These are phyloP conservation scores for Hypsopygia costalis DNA, from an alignment of 2,888 invertebrate species.

Conservation along the genomic window DNA sequence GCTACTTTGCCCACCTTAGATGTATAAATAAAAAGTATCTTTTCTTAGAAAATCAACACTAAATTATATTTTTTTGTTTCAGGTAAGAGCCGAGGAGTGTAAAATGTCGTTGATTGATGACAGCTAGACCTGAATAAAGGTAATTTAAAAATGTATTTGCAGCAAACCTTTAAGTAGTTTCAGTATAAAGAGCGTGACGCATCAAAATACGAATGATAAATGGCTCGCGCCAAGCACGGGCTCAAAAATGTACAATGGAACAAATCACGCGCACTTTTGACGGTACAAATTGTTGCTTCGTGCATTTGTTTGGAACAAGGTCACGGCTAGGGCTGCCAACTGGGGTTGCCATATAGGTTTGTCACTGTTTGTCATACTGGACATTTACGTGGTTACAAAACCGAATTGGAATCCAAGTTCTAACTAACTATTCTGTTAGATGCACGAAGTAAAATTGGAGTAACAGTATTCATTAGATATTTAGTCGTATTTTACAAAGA, in stretches of 20 bases:
- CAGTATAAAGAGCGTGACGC: slow-evolving; percentile 6
- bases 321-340: slow-evolving; percentile 26
- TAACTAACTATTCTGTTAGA: no score
- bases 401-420: no score
- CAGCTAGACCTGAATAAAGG: neutral
- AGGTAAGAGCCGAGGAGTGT: slow-evolving; percentile 34
- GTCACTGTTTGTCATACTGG: no score
- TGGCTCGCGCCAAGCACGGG: slow-evolving; percentile 14
- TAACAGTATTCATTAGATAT: no score
- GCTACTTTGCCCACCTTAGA: no score
- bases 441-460: no score
- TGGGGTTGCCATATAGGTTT: no score
- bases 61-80: slow-evolving; percentile 32
- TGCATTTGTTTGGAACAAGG: slow-evolving; percentile 38
- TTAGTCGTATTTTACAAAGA: no score
- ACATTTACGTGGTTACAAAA: no score
- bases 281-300: slow-evolving; percentile 33
- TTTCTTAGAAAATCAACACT: slow-evolving; percentile 5
- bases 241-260: slow-evolving; percentile 23
- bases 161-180: slow-evolving; percentile 2
- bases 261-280: slow-evolving; percentile 40
- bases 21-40: no score
- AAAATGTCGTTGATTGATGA: neutral
- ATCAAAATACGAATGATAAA: slow-evolving; percentile 15
- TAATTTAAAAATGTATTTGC: neutral